A percentile compares a stretch with the other conserved stretches of the same genome.
These are phyloP conservation scores for Rhopalosiphum nymphaeae DNA, from an alignment of 2,888 invertebrate genomes.

Conservation along the genomic window DNA sequence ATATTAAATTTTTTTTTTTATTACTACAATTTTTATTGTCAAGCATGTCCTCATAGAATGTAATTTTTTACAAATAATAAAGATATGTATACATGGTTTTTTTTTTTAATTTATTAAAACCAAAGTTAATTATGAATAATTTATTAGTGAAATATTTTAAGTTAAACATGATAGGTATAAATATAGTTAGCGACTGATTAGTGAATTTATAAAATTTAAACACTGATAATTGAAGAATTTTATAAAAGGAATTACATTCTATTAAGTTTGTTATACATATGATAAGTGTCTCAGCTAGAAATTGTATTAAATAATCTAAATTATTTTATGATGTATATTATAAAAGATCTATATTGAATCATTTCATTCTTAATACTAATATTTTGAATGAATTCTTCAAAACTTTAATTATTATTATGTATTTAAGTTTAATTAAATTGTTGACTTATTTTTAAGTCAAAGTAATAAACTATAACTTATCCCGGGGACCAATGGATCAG, in stretches of 20 bases:
- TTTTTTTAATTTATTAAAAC: conserved; percentile 7
- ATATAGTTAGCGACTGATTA: conserved; percentile 2
- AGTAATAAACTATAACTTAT: conserved; percentile 2
- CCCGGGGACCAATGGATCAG: neutral
- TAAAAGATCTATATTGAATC: neutral
- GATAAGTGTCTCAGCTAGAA: neutral
- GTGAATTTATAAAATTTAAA: neutral
- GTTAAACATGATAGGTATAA: neutral
- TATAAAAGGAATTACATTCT: neutral
- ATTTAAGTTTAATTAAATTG: conserved; percentile 1
- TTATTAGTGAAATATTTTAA: neutral
- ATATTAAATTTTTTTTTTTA: neutral
- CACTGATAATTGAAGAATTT: neutral
- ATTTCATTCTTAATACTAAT: neutral
- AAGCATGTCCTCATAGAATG: conserved; percentile 26
- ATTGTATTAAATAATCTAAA: neutral
- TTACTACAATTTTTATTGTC: neutral
- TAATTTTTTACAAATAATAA: conserved; percentile 32
- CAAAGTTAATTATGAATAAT: conserved; percentile 11
- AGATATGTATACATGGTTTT: neutral
- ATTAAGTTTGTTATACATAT: neutral
- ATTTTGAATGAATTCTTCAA: neutral
- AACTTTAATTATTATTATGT: neutral
- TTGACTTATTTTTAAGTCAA: conserved; percentile 20
- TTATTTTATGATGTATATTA: neutral